These are phyloP conservation scores for Torymus tubicola DNA, from an alignment of 2,888 invertebrate genomes.

Conservation along the genomic window DNA sequence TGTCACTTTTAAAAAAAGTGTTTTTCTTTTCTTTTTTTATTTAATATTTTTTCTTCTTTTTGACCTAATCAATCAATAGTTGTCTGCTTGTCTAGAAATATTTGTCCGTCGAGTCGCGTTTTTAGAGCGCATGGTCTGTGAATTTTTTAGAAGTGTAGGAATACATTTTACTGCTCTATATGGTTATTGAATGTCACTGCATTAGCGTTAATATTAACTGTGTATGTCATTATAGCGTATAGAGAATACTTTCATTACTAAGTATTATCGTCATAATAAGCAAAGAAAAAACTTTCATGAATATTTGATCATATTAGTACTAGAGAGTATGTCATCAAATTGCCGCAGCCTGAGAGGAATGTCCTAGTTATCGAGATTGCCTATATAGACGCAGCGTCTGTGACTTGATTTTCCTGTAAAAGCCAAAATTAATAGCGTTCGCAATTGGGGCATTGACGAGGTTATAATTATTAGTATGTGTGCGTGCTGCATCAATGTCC, in stretches of 20 bases:
- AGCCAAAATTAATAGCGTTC: slow-evolving; percentile 36
- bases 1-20: slow-evolving; percentile 7
- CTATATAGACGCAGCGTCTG: not conserved
- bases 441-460: slow-evolving; percentile 31
- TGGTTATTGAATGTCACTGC: slow-evolving; percentile 57
- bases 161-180: slow-evolving; percentile 59
- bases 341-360: slow-evolving; percentile 13
- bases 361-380: slow-evolving; percentile 31
- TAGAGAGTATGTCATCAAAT: slow-evolving; percentile 12
- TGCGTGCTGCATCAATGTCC: not conserved
- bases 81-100: slow-evolving; percentile 69
- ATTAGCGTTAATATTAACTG: slow-evolving; percentile 46
- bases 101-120: slow-evolving; percentile 65
- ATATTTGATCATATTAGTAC: slow-evolving; percentile 3
- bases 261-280: slow-evolving; percentile 59
- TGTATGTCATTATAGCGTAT: slow-evolving; percentile 52
- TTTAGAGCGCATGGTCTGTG: slow-evolving; percentile 75
- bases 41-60: slow-evolving; percentile 47
- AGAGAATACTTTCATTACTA: slow-evolving; percentile 62
- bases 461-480: slow-evolving; percentile 9
- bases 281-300: slow-evolving; percentile 6
- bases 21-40: slow-evolving; percentile 38
- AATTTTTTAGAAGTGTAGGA: slow-evolving; percentile 62
- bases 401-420: slow-evolving; percentile 32
- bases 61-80: slow-evolving; percentile 64